These are phyloP conservation scores for Empidonax alnorum DNA, from an alignment of 2,113 vertebrate genomes.

Conservation along the genomic window DNA sequence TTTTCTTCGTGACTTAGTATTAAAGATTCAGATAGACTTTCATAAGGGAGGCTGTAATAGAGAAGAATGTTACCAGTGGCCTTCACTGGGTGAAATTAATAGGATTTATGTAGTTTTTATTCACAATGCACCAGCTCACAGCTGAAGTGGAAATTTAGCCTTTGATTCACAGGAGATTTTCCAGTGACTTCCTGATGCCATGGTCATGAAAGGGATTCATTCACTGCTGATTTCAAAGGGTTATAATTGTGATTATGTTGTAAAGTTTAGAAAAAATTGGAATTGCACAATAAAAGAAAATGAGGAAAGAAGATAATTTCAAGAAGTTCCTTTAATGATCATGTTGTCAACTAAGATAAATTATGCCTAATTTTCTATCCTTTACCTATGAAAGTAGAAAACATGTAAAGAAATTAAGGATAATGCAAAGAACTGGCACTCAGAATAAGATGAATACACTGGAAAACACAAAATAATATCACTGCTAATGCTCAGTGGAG, in stretches of 20 bases:
- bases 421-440: background rate
- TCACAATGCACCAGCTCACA: background rate
- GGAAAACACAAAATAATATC: background rate
- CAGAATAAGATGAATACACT: background rate
- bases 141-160: background rate
- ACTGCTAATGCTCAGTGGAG: background rate
- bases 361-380: background rate
- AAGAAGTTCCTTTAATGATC: background rate
- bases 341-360: background rate
- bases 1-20: slow-evolving; percentile 17
- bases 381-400: background rate
- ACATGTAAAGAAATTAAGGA: background rate
- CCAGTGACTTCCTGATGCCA: background rate
- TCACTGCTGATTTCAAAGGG: background rate
- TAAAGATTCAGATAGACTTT: slow-evolving; percentile 20
- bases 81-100: slow-evolving; percentile 4
- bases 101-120: background rate
- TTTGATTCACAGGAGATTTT: background rate
- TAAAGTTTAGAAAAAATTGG: background rate
- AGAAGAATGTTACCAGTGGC: background rate
- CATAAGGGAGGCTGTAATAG: background rate
- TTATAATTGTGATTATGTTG: background rate
- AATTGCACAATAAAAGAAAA: background rate
- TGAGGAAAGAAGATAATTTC: background rate
- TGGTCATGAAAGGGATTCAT: background rate